These are phyloP conservation scores for Muntiacus muntjak DNA, from an alignment of 2,113 vertebrate species.

Conservation along the genomic window DNA sequence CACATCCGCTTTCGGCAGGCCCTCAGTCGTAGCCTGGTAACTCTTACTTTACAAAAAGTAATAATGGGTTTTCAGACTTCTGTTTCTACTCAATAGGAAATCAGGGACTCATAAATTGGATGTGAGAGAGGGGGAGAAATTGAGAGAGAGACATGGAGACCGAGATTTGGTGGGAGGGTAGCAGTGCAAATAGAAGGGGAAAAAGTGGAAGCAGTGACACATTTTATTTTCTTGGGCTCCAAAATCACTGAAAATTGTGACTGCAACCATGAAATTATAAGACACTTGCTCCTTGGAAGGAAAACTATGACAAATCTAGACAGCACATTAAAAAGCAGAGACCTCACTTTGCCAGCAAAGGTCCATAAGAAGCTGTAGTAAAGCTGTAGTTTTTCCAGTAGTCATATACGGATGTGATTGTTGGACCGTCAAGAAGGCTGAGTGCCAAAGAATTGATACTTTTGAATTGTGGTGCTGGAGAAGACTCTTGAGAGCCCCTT, in stretches of 20 bases:
- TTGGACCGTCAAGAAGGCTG: not conserved
- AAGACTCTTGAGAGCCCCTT: not conserved
- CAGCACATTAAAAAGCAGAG: not conserved
- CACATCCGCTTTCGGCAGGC: accelerated
- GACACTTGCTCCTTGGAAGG: not conserved
- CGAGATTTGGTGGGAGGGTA: not conserved
- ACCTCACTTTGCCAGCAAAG: not conserved
- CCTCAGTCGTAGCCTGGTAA: not conserved
- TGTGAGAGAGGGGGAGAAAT: not conserved
- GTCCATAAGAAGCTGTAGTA: not conserved
- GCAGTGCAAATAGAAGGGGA: not conserved
- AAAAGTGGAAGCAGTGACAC: not conserved
- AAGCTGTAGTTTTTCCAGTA: not conserved
- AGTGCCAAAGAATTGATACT: not conserved
- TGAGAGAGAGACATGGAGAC: not conserved
- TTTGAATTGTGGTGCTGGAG: not conserved
- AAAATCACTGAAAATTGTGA: not conserved
- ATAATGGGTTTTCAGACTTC: not conserved
- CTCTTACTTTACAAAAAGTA: not conserved
- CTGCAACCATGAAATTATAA: not conserved
- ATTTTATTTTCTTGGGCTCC: not conserved
- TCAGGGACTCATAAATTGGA: not conserved
- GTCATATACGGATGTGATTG: not conserved
- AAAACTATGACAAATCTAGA: not conserved
- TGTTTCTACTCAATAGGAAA: not conserved